Evolutionary conservation across 1,140 invertebrate species (phyloP).

Genomic region (Eriosoma lanigerum): DNA sequence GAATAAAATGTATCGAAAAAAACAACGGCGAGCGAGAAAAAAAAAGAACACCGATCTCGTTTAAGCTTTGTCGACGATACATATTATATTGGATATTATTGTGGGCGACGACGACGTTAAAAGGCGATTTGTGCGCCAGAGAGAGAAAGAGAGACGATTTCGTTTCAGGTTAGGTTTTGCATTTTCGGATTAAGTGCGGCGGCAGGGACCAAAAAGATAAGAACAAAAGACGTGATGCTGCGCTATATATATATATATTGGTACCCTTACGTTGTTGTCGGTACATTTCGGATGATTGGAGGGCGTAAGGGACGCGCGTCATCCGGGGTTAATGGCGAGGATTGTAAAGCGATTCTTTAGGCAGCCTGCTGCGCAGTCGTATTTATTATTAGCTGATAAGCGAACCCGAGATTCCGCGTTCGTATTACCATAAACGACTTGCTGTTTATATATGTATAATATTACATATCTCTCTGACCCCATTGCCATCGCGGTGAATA

Average conservation of each 20-base stretch:
- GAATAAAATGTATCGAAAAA: neutral
- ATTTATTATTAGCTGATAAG: slow-evolving; percentile 20
- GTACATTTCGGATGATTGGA: neutral
- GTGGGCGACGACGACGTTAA: neutral
- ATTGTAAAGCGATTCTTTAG: slow-evolving; percentile 50
- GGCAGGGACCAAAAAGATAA: neutral
- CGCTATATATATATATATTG: too few species aligned
- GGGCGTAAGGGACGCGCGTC: neutral
- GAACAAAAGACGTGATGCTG: slow-evolving; percentile 41
- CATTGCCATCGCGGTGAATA: neutral
- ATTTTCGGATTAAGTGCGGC: slow-evolving; percentile 28
- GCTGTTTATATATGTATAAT: neutral
- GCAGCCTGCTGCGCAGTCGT: neutral
- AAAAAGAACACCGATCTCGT: too few species aligned
- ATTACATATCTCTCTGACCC: neutral
- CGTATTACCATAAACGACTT: slow-evolving; percentile 25
- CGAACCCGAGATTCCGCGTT: slow-evolving; percentile 7
- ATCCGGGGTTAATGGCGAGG: slow-evolving; percentile 47
- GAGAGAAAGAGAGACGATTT: too few species aligned
- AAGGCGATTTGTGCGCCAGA: slow-evolving; percentile 20
- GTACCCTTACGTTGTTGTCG: too few species aligned
- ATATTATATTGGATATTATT: neutral
- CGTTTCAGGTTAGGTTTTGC: slow-evolving; percentile 18
- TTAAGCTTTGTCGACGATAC: neutral
- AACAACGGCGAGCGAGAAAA: neutral